Conservation (phyloP, 1,140 invertebrate species). For the Bombus polaris region DNA sequence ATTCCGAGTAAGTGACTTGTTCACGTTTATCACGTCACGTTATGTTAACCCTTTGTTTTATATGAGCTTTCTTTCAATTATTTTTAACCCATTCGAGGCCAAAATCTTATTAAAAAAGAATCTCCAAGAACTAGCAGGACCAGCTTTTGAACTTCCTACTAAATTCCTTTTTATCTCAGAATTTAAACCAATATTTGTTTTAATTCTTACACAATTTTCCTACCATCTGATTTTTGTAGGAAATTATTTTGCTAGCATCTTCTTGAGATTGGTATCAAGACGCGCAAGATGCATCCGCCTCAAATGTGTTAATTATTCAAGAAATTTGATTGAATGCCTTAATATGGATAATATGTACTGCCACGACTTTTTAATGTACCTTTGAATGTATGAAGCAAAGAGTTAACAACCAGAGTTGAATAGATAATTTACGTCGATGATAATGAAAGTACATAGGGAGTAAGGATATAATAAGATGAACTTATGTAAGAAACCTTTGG, state of each 20-base stretch:
- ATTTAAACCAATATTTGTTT: not conserved
- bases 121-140: not conserved
- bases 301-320: not conserved
- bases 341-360: not conserved
- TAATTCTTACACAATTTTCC: not conserved
- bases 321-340: not conserved
- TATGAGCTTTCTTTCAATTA: not conserved
- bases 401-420: conserved; percentile 1
- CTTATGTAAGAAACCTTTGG: conserved; percentile 4
- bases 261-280: not conserved
- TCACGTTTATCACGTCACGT: not conserved
- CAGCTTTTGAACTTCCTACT: not conserved
- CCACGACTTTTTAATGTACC: not conserved
- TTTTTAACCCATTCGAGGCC: not conserved
- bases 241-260: not conserved
- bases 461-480: conserved; percentile 50
- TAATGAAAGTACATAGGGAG: conserved; percentile 69
- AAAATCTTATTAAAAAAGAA: not conserved
- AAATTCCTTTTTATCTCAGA: not conserved
- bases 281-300: not conserved
- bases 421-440: conserved; percentile 40
- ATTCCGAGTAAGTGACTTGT: not conserved
- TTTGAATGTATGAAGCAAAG: conserved; percentile 9
- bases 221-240: not conserved
- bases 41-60: conserved; percentile 13